These are phyloP conservation scores for Watsonalla cultraria DNA, from an alignment of 2,888 invertebrate genomes.

Conservation along the genomic window DNA sequence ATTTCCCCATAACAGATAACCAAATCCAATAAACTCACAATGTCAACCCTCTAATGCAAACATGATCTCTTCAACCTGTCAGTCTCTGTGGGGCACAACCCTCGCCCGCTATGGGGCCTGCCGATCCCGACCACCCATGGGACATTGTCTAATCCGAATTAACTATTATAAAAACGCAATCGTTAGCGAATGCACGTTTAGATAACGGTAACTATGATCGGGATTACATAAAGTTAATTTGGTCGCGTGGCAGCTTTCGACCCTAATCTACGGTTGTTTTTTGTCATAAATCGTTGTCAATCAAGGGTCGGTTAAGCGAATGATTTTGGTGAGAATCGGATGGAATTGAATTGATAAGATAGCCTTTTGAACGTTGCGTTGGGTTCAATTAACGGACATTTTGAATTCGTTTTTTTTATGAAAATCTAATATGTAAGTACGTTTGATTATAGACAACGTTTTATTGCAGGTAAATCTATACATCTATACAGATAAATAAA, in stretches of 20 bases:
- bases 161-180: conserved; percentile 64
- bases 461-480: too few relatives aligned
- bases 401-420: too few relatives aligned
- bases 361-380: neutral
- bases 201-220: conserved; percentile 55
- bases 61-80: conserved; percentile 51
- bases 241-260: conserved; percentile 60
- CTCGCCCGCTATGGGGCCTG: conserved; percentile 19
- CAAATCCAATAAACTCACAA: conserved; percentile 43
- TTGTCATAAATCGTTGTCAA: conserved; percentile 43
- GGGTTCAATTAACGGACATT: too few relatives aligned
- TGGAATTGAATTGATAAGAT: conserved; percentile 4
- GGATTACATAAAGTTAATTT: conserved; percentile 74
- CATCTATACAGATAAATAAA: too few relatives aligned
- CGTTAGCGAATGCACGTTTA: conserved; percentile 55
- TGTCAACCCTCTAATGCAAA: conserved; percentile 33
- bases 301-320: conserved; percentile 41
- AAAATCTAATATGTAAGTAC: too few relatives aligned
- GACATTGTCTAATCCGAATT: conserved; percentile 72
- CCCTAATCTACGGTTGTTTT: conserved; percentile 36
- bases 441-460: too few relatives aligned
- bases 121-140: conserved; percentile 61
- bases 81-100: conserved; percentile 39
- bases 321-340: conserved; percentile 29
- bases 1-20: conserved; percentile 2